Evolutionary conservation across 1,140 invertebrate species (phyloP).

Genomic region (Ctenoplectra terminalis): DNA sequence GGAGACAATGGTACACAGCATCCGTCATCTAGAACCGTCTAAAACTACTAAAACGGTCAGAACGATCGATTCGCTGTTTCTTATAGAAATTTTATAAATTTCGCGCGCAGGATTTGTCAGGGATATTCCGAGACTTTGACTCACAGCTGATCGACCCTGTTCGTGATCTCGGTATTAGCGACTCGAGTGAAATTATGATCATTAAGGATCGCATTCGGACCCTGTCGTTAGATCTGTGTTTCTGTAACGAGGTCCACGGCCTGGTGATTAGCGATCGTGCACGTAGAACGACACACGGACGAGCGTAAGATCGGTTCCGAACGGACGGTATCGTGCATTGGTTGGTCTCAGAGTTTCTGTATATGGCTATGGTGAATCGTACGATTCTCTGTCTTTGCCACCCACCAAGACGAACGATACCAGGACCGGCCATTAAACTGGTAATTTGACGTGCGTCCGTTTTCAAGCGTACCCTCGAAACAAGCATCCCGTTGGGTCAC

Average conservation of each 20-base stretch:
- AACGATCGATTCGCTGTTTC: too few species aligned
- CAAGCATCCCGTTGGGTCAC: background rate
- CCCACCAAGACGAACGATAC: conserved; percentile 33
- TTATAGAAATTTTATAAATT: too few species aligned
- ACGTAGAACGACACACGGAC: background rate
- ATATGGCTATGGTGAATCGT: background rate
- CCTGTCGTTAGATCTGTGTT: background rate
- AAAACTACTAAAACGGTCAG: too few species aligned
- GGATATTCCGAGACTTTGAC: too few species aligned
- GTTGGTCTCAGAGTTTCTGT: background rate
- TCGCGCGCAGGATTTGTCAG: too few species aligned
- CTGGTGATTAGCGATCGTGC: conserved; percentile 22
- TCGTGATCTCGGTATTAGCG: background rate
- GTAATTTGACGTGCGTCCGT: conserved; percentile 39
- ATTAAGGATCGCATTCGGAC: background rate
- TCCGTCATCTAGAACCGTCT: too few species aligned
- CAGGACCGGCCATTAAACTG: conserved; percentile 22
- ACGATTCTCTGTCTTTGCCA: conserved; percentile 3
- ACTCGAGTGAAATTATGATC: conserved; percentile 6
- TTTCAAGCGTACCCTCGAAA: conserved; percentile 11
- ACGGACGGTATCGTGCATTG: background rate
- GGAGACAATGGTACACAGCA: too few species aligned
- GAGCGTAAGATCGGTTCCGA: background rate
- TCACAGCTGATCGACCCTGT: background rate
- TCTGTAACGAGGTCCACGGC: conserved; percentile 18